These are phyloP conservation scores for Xiphophorus hellerii DNA, from an alignment of 2,113 vertebrate species.

Conservation along the genomic window DNA sequence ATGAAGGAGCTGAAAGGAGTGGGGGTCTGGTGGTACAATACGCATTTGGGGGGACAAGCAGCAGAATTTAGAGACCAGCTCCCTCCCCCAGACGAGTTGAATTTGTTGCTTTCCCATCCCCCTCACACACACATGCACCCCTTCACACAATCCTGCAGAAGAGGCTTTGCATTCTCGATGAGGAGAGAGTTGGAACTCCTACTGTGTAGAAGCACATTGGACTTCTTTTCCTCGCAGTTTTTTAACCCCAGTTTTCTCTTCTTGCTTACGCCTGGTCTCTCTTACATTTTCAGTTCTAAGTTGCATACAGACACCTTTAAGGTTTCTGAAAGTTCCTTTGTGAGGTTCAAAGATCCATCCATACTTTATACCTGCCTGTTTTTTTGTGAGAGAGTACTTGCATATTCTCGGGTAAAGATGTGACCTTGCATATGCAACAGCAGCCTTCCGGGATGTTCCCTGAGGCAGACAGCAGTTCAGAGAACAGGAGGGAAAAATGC, in stretches of 20 bases:
- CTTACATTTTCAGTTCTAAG: conserved; percentile 12
- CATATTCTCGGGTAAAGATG: conserved; percentile 15
- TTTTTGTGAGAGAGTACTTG: conserved; percentile 5
- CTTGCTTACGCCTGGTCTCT: conserved; percentile 19
- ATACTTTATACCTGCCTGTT: conserved; percentile 17
- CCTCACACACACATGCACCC: conserved; percentile 15
- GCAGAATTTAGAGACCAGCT: conserved; percentile 59
- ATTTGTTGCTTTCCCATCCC: conserved; percentile 61
- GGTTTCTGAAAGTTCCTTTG: no score
- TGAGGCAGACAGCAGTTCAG: conserved; percentile 8
- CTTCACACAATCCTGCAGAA: conserved; percentile 42
- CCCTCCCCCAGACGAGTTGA: conserved; percentile 70
- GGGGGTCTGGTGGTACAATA: conserved; percentile 49
- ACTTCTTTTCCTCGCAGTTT: conserved; percentile 58
- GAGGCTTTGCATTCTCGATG: conserved; percentile 86
- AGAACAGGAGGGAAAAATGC: conserved; percentile 12
- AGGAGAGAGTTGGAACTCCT: conserved; percentile 62
- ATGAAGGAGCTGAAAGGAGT: conserved; percentile 60
- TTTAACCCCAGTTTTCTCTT: conserved; percentile 10
- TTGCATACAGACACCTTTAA: conserved; percentile 28
- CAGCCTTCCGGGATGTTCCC: conserved; percentile 15
- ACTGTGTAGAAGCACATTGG: conserved; percentile 65
- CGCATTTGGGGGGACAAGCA: conserved; percentile 45
- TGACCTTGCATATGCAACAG: conserved; percentile 22
- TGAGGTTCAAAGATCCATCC: conserved; percentile 23